A percentile compares a stretch with the other conserved stretches of the same genome.
Conservation (phyloP, 2,888 invertebrate genomes). For the Teleogryllus oceanicus region DNA sequence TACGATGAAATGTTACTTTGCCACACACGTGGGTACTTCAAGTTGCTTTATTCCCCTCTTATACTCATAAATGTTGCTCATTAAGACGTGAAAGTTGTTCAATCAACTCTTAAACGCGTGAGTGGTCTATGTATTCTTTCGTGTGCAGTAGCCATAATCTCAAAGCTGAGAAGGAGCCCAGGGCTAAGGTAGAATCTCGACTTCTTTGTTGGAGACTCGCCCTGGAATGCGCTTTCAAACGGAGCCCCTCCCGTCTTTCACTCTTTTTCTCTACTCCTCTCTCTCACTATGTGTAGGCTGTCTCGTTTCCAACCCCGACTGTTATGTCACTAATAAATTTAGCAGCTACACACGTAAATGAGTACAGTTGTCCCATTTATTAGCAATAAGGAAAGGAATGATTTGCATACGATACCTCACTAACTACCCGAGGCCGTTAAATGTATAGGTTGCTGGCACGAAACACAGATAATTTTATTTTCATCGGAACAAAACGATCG, state of each 20-base stretch:
- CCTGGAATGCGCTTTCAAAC: not conserved
- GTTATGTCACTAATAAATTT: slow-evolving; percentile 8
- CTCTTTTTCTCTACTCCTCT: not conserved
- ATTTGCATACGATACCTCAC: slow-evolving; percentile 18
- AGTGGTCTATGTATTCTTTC: not conserved
- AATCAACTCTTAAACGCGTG: not conserved
- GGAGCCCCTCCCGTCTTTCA: not conserved
- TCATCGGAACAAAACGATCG: not conserved
- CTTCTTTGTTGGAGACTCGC: not conserved
- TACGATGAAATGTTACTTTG: too few species aligned
- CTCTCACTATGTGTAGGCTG: not conserved
- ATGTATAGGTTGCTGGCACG: not conserved
- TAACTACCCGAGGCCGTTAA: not conserved
- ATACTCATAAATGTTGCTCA: not conserved
- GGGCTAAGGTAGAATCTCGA: not conserved
- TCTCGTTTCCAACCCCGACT: not conserved
- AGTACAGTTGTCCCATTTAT: slow-evolving; percentile 10
- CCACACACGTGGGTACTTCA: too few species aligned
- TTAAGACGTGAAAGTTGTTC: slow-evolving; percentile 18
- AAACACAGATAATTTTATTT: slow-evolving; percentile 1
- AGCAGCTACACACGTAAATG: not conserved
- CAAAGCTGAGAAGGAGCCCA: not conserved
- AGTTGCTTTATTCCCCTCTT: too few species aligned
- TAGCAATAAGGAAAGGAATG: slow-evolving; percentile 18
- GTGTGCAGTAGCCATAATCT: slow-evolving; percentile 9